Base-by-base conservation (phyloP, 2,113 vertebrate genomes). In the Elephas maximus region DNA sequence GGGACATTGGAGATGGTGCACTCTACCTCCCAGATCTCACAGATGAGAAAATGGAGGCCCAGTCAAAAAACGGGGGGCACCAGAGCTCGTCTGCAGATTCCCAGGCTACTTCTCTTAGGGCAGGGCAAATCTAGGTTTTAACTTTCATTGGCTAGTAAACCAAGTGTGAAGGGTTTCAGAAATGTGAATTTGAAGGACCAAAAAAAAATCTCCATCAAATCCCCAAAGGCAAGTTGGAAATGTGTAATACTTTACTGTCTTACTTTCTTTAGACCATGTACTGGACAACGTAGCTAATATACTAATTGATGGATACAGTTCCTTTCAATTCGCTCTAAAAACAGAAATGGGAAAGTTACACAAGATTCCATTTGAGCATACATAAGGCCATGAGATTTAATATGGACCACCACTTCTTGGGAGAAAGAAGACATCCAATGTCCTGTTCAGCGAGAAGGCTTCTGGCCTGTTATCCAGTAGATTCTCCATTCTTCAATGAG, bases 231-330 rank as follows among this genome's bases (percentile, higher is more conserved):
- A 88, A 92, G 94, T 90, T 95, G 85, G 81, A 97, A 97, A 97
- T 77, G 73, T 84, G 30, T 92, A 97, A 95, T 88, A 95, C 92
- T 95, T 97, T 93, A 97, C 96, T 97, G 84, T 97, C 88, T 95
- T 45, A 5, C 15, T 97, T 95, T 93, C 79, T 94, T 91, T 93
- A 91, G 93, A 92, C 67, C 87, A 97, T 71, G 86, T 95, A 76
- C 95, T 93, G 92, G 89, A 84, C 93, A 98, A 69, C 65, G 95
- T 79, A 95, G 84, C 69, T 96, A 82, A 51, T 74, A 94, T 79
- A 76, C 80, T 82, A 91, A 81, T 26, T 87, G 92, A 95, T 60
- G 80, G 96, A 95, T 73, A 97, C 83, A 97, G 0, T 97, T 95
- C 53, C 62, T 97, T 95, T 94, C 81, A 80, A 63, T 94, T 96